Base-by-base conservation (phyloP, 2,888 invertebrate genomes). In the Tethea ocularis region DNA sequence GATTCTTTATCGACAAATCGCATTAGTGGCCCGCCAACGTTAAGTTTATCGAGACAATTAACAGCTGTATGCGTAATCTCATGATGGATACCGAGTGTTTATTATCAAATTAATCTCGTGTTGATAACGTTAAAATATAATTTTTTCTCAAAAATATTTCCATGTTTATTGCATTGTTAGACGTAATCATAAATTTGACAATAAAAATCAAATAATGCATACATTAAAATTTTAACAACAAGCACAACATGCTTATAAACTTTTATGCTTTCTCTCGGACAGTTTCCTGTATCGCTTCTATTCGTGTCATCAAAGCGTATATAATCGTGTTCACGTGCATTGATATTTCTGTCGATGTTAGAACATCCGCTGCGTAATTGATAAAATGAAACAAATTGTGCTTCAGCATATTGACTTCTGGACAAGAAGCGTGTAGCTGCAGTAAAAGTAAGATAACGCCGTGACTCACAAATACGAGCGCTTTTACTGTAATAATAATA, bases 1-100 rank as follows among this genome's bases (percentile, higher is more conserved):
- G 78, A 77, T 77, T 77, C 72, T 82, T 91, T 91, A 91, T 91
- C 90, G 75, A 74, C 75, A 72, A 84, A 89, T 84, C 86, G 83
- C 85, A 88, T 89, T 89, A 86, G 81, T 71, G 76, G 70, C 72
- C 78, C 70, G 77, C 76, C 78, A 77, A 76, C 72, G 77, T 75
- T 65, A 74, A 77, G 77, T 85, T 86, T 86, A 88, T 88, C 83
- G 69, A 61, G 65, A 77, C 77, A 82, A 85, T 87, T 84, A 85
- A 83, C 82, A 73, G 67, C 71, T 74, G 71, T 75, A 78, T 68
- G 78, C 72, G 74, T 76, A 81, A 82, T 83, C 80, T 77, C 64
- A 64, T 61, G 69, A 68, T 66, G 61, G 69, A 61, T 0, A 33
- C 33, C 2, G 73, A 72, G 71, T 74, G 68, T 75, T 78, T 71